Percentiles rank a stretch among this genome's conserved stretches.
Evolutionary conservation across 2,888 invertebrate genomes (phyloP).

Genomic region (Ariolimax columbianus): DNA sequence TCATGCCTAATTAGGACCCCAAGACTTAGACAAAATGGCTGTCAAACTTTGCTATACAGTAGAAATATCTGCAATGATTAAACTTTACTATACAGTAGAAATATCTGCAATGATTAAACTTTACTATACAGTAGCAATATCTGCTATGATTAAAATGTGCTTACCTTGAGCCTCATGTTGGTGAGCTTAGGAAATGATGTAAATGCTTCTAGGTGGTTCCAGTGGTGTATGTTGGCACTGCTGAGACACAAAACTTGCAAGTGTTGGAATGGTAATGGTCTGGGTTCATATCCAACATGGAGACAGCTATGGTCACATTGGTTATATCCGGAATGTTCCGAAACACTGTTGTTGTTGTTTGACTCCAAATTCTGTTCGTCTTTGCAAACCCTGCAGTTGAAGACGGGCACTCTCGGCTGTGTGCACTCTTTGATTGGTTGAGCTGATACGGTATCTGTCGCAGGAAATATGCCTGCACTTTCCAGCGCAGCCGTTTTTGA

Average conservation of each 20-base stretch:
- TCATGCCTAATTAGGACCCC: too few relatives aligned
- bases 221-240: slow-evolving; percentile 65
- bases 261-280: slow-evolving; percentile 57
- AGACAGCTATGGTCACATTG: neutral
- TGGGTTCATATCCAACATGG: neutral
- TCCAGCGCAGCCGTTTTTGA: neutral
- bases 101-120: too few relatives aligned
- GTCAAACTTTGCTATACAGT: too few relatives aligned
- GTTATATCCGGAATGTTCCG: neutral
- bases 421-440: neutral
- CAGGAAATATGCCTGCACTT: neutral
- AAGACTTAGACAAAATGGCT: too few relatives aligned
- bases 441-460: neutral
- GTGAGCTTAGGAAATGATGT: slow-evolving; percentile 64
- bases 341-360: slow-evolving; percentile 13
- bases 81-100: too few relatives aligned
- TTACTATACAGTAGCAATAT: too few relatives aligned
- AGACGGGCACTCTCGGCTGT: neutral
- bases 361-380: neutral
- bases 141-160: neutral
- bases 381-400: neutral
- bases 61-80: too few relatives aligned
- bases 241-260: slow-evolving; percentile 69
- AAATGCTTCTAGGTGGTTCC: slow-evolving; percentile 65
- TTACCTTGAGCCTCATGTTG: slow-evolving; percentile 68